Evolutionary conservation across 2,797 vertebrate genomes (phyloP), one percentile per base, ranked within the genome.

Genomic region (Acanthurus leucopareius): DNA sequence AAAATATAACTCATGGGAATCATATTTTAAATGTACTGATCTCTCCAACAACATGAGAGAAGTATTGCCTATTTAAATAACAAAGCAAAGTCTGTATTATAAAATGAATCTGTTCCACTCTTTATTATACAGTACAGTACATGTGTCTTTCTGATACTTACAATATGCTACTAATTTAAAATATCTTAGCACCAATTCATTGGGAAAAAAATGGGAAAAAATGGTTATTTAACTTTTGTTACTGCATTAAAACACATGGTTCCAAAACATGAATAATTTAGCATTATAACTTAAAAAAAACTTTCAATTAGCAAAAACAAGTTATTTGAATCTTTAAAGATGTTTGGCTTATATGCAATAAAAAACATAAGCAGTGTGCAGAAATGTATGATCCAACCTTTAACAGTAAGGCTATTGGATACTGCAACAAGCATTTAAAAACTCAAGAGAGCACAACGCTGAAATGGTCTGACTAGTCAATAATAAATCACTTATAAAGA

Each of bases 81-180:
- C 15, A 63, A 88, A 74, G 7, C 69, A 84, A 84, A 67, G 68
- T 66, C n/a, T 49, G 51, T 91, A 77, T 89, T 93, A 91, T 86
- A 92, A 94, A 93, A 94, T 90, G 86, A 92, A 91, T 91, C 89
- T 70, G 76, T 91, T 93, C 89, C 89, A 90, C 71, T 91, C 82
- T 96, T 96, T 95, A 95, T 95, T 94, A 91, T 89, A 94, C 87
- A 93, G 69, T 93, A 93, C 92, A 93, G 86, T 92, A 93, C 91
- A 90, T 77, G 67, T 79, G 77, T 90, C 59, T 79, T 87, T 91
- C 69, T 73, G 86, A 87, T 88, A 90, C 80, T 89, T 90, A 92
- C 90, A 94, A 88, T 87, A 92, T 88, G 80, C 73, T 84, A 87
- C 75, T 84, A 82, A 85, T 90, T 91, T 75, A 79, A 86, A 86